Evolutionary conservation across 2,888 invertebrate species (phyloP).

Genomic region (Nemotelus nigrinus): DNA sequence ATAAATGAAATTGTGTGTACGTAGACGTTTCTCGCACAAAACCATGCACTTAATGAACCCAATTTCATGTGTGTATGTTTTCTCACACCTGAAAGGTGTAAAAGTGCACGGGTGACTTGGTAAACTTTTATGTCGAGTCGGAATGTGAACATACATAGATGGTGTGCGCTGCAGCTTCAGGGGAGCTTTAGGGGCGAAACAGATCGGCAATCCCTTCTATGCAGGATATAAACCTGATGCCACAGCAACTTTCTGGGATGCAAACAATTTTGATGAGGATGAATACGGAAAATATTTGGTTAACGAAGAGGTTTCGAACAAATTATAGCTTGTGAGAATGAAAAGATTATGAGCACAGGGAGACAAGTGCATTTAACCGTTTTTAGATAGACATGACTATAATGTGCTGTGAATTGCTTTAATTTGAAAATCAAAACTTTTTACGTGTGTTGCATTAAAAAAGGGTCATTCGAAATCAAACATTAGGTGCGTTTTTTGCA

Average conservation of each 20-base stretch:
- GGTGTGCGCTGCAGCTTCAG: no score
- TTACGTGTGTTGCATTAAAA: no score
- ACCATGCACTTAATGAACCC: constrained; percentile 9
- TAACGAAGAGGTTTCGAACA: constrained; percentile 20
- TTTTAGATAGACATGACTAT: neutral
- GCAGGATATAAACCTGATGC: constrained; percentile 11
- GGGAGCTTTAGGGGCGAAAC: neutral
- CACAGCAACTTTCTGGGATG: constrained; percentile 27
- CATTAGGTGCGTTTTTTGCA: no score
- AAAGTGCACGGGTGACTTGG: neutral
- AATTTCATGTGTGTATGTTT: neutral
- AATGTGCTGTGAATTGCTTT: neutral
- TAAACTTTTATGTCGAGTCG: no score
- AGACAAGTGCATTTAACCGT: constrained; percentile 5
- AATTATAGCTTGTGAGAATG: neutral
- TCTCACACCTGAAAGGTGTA: constrained; percentile 15
- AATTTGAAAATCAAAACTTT: no score
- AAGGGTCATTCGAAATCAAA: no score
- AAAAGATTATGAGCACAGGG: neutral
- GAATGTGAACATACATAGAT: no score
- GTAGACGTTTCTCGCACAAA: neutral
- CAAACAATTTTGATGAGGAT: constrained; percentile 39
- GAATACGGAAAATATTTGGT: constrained; percentile 21
- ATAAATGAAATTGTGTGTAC: no score
- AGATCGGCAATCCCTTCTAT: neutral